These are phyloP conservation scores for Ceratosolen fusciceps DNA, from an alignment of 1,140 invertebrate species.

Conservation along the genomic window DNA sequence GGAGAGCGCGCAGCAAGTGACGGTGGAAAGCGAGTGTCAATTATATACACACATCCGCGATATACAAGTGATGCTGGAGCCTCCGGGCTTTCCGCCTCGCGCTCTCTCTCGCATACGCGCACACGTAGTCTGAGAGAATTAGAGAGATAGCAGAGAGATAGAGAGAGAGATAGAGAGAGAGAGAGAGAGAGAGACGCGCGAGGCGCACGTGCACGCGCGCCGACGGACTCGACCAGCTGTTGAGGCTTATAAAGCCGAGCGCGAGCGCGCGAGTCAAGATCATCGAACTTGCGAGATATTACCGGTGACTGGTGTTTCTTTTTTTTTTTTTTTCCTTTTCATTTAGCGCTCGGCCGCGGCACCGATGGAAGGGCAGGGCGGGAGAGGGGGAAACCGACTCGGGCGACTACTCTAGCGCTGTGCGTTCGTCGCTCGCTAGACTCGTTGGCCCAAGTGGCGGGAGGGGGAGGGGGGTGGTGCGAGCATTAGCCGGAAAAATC, in stretches of 20 bases:
- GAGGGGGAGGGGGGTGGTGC: constrained; percentile 3
- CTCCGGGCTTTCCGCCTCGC: too few relatives aligned
- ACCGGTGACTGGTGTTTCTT: background rate
- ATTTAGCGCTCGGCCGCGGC: background rate
- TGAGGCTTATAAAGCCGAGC: background rate
- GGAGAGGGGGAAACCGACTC: constrained; percentile 9
- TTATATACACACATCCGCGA: background rate
- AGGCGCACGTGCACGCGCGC: too few relatives aligned
- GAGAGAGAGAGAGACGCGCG: too few relatives aligned
- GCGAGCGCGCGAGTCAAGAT: constrained; percentile 9
- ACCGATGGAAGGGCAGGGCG: too few relatives aligned
- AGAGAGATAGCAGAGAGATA: too few relatives aligned
- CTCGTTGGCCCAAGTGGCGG: constrained; percentile 15
- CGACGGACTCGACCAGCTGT: background rate
- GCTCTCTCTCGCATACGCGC: background rate
- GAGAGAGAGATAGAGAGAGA: too few relatives aligned
- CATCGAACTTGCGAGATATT: constrained; percentile 30
- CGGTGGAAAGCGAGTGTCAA: constrained; percentile 9
- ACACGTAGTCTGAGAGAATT: too few relatives aligned
- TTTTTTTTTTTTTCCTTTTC: background rate
- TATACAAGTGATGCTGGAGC: constrained; percentile 7
- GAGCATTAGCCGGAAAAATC: constrained; percentile 41
- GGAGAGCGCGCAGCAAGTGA: background rate
- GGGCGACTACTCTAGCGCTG: background rate
- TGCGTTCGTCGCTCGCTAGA: background rate